Evolutionary conservation across 2,113 vertebrate species (phyloP).

Genomic region (Rhadina sibilatrix): DNA sequence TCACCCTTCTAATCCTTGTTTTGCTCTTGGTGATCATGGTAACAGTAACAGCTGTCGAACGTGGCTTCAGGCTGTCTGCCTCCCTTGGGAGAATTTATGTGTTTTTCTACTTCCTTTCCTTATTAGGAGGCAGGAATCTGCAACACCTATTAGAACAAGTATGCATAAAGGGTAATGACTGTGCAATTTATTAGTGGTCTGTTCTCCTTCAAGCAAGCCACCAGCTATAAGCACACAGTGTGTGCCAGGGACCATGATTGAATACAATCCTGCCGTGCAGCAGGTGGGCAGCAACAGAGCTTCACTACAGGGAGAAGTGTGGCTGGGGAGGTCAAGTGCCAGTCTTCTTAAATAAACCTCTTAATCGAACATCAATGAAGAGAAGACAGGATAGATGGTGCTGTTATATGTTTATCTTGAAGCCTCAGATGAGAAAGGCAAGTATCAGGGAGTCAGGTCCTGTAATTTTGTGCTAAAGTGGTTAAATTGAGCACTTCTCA

Average conservation of each 20-base stretch:
- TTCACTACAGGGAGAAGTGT: background rate
- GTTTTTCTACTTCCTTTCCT: constrained; percentile 84
- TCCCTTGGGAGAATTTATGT: constrained; percentile 83
- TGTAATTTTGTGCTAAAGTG: background rate
- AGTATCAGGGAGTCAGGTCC: background rate
- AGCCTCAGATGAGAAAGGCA: background rate
- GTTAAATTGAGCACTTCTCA: background rate
- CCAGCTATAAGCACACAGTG: background rate
- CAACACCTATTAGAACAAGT: constrained; percentile 82
- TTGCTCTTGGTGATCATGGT: constrained; percentile 75
- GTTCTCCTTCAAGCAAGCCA: constrained; percentile 77
- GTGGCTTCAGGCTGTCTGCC: constrained; percentile 77
- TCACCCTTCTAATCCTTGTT: constrained; percentile 39
- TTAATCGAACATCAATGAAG: background rate
- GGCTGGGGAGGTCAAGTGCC: background rate
- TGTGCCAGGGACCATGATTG: background rate
- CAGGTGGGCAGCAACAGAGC: constrained; percentile 54
- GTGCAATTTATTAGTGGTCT: constrained; percentile 79
- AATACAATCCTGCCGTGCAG: background rate
- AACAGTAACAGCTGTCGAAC: constrained; percentile 75
- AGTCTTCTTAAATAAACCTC: background rate
- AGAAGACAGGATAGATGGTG: background rate
- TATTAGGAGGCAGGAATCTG: constrained; percentile 83
- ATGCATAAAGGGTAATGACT: constrained; percentile 82
- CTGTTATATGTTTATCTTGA: background rate